Evolutionary conservation across 2,113 vertebrate species (phyloP).

Genomic region (Gambusia holbrooki): DNA sequence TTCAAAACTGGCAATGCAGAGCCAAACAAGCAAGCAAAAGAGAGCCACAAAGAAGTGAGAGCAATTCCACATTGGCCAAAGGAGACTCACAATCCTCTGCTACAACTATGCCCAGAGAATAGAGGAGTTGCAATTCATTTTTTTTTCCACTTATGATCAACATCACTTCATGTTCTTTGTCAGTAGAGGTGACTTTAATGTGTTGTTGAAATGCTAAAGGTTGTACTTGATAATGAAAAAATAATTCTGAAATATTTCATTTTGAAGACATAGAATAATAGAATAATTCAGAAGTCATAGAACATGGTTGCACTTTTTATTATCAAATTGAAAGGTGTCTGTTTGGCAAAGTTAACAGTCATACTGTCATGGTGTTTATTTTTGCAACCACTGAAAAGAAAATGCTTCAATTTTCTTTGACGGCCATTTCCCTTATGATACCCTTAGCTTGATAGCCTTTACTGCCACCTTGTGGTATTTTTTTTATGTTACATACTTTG

Average conservation of each 20-base stretch:
- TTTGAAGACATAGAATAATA: too few species aligned
- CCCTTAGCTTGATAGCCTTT: not conserved
- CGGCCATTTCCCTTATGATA: too few species aligned
- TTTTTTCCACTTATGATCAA: constrained; percentile 15
- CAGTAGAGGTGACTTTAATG: too few species aligned
- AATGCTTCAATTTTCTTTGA: not conserved
- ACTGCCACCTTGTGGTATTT: constrained; percentile 51
- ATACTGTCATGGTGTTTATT: not conserved
- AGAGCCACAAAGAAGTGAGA: not conserved
- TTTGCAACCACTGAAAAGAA: not conserved
- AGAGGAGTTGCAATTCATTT: constrained; percentile 41
- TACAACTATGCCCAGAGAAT: constrained; percentile 9
- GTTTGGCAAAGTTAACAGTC: not conserved
- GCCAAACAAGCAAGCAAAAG: not conserved
- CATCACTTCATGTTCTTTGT: not conserved
- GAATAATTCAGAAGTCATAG: not conserved
- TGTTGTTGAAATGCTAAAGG: not conserved
- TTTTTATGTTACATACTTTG: not conserved
- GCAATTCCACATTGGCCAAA: too few species aligned
- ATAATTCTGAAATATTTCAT: too few species aligned
- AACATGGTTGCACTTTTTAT: not conserved
- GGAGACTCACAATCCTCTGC: not conserved
- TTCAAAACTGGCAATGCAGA: not conserved
- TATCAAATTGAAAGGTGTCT: not conserved
- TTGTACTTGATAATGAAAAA: too few species aligned